phyloP scores from a whole-genome alignment of 2,797 vertebrate genomes.

The Muscicapa comitata region DNA sequence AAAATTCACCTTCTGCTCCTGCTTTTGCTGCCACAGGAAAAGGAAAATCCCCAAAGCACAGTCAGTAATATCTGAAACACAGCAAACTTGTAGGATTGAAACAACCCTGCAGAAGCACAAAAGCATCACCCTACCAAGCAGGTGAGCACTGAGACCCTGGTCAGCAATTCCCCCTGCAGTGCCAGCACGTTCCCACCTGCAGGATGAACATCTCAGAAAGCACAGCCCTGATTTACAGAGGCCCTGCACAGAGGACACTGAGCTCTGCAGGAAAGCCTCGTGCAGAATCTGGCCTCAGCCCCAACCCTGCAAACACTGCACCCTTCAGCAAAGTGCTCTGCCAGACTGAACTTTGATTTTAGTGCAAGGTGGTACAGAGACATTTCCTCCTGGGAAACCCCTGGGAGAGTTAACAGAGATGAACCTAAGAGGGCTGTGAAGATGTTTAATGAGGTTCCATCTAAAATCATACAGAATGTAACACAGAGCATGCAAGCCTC shows the following conservation, averaged over 20 bases:
- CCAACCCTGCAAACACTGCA: not conserved
- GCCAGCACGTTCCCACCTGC: not conserved
- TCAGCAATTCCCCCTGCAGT: not conserved
- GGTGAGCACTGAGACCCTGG: not conserved
- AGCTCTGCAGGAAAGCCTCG: not conserved
- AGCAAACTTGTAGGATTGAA: not conserved
- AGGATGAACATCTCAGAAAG: not conserved
- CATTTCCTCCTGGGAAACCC: not conserved
- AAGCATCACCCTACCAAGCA: rapidly evolving
- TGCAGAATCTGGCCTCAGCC: not conserved
- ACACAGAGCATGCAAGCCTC: not conserved
- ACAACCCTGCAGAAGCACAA: not conserved
- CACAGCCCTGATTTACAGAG: not conserved
- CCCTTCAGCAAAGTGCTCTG: rapidly evolving
- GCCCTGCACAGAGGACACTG: not conserved
- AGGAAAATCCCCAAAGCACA: not conserved
- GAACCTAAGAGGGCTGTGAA: not conserved
- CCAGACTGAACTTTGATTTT: not conserved
- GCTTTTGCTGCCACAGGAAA: not conserved
- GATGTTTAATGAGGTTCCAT: not conserved
- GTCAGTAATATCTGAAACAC: rapidly evolving
- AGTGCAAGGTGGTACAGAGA: not conserved
- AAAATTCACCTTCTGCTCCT: not conserved
- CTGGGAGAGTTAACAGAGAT: not conserved
- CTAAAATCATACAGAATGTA: not conserved